These are phyloP conservation scores for Pachymerium ferrugineum DNA, from an alignment of 2,888 invertebrate genomes.

Conservation along the genomic window DNA sequence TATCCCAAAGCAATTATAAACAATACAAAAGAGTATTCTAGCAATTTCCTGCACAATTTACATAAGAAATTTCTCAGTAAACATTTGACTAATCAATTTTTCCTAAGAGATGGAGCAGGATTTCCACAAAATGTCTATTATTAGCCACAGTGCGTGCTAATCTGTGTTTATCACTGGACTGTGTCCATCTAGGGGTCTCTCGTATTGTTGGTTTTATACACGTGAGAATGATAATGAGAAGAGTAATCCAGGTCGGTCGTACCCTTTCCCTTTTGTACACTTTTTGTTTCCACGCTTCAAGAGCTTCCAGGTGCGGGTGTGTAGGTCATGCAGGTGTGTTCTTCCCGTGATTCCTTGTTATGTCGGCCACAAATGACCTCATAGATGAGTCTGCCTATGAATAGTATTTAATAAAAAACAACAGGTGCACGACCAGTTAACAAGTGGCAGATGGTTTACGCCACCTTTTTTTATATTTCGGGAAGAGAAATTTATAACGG, in stretches of 20 bases:
- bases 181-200: not conserved
- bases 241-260: not conserved
- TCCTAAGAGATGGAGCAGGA: too few relatives aligned
- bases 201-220: not conserved
- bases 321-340: conserved; percentile 8
- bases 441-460: not conserved
- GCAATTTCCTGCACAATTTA: too few relatives aligned
- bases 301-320: conserved; percentile 7
- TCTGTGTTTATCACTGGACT: not conserved
- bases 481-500: not conserved
- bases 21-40: too few relatives aligned
- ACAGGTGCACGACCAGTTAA: conserved; percentile 13
- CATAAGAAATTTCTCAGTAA: too few relatives aligned
- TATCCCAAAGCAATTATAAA: too few relatives aligned
- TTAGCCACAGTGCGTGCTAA: not conserved
- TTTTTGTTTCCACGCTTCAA: conserved; percentile 13
- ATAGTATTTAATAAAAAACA: not conserved
- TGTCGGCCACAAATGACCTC: not conserved
- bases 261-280: not conserved
- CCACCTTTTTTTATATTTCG: not conserved
- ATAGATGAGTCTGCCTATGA: not conserved
- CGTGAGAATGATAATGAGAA: not conserved
- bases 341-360: not conserved
- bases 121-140: too few relatives aligned
- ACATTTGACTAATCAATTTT: too few relatives aligned